Conservation (phyloP, 2,797 vertebrate species). For the Heliangelus exortis region DNA sequence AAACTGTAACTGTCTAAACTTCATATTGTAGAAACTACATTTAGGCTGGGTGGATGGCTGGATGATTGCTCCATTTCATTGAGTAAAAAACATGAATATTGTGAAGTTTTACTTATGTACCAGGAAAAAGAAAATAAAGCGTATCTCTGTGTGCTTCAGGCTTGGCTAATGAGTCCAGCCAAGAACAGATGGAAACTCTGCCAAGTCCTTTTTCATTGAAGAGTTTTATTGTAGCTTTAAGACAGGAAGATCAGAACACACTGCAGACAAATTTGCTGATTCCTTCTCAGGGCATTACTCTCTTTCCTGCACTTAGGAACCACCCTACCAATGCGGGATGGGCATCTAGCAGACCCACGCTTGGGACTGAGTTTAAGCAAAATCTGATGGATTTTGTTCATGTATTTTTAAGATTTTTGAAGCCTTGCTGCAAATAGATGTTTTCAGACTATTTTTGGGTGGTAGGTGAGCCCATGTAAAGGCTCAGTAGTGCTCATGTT, state of each 20-base stretch:
- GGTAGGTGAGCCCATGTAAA: neutral
- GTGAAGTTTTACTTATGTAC: neutral
- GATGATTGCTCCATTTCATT: slow-evolving; percentile 1
- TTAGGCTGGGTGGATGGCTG: slow-evolving; percentile 38
- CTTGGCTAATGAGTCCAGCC: neutral
- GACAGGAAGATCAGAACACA: neutral
- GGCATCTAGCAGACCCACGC: neutral
- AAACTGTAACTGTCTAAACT: slow-evolving; percentile 28
- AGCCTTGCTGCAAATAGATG: neutral
- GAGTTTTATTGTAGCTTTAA: slow-evolving; percentile 61
- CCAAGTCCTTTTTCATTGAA: slow-evolving; percentile 65
- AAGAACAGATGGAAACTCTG: slow-evolving; percentile 69
- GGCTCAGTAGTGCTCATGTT: neutral
- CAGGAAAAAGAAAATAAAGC: neutral
- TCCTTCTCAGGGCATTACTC: neutral
- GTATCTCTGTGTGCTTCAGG: slow-evolving; percentile 28
- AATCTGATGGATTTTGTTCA: neutral
- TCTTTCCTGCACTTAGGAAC: neutral
- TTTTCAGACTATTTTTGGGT: neutral
- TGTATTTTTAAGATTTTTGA: neutral
- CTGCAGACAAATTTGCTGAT: neutral
- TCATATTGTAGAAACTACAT: slow-evolving; percentile 13
- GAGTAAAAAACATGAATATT: neutral
- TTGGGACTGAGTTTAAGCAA: neutral
- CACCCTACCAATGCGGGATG: neutral